A percentile compares a stretch with the other conserved stretches of the same genome.
Evolutionary conservation across 2,113 vertebrate species (phyloP).

Genomic region (Takifugu bimaculatus): DNA sequence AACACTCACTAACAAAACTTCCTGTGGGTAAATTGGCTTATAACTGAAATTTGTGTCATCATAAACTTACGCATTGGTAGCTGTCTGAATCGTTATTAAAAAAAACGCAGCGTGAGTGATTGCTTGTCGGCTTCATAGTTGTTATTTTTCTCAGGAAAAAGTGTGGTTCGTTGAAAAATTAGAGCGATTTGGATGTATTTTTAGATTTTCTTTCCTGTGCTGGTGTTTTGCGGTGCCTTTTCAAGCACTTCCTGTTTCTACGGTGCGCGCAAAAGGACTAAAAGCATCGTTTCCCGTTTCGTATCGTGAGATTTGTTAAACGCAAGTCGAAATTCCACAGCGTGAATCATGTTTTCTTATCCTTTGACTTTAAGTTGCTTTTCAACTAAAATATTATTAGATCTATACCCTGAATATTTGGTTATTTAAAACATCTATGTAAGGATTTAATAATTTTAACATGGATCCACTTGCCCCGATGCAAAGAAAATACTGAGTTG

Average conservation of each 20-base stretch:
- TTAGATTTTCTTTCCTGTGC: conserved; percentile 5
- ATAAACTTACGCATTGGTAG: conserved; percentile 76
- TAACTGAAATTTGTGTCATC: not conserved
- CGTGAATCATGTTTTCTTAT: too few species aligned
- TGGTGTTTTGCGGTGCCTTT: conserved; percentile 41
- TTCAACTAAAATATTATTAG: too few species aligned
- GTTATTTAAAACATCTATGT: too few species aligned
- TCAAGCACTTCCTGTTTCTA: conserved; percentile 59
- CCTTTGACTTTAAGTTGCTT: too few species aligned
- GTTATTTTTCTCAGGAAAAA: not conserved
- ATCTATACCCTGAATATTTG: too few species aligned
- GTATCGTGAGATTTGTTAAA: not conserved
- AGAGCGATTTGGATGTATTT: conserved; percentile 1
- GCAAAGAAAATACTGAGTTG: too few species aligned
- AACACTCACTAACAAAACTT: not conserved
- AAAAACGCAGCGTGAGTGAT: conserved; percentile 61
- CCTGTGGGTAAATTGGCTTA: conserved; percentile 24
- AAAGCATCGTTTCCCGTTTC: not conserved
- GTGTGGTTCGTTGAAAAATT: not conserved
- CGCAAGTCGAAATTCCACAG: too few species aligned
- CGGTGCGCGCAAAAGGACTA: conserved; percentile 55
- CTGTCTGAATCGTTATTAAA: conserved; percentile 65
- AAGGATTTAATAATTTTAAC: too few species aligned
- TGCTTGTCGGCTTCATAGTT: conserved; percentile 24
- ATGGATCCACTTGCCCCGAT: too few species aligned